phyloP scores from a whole-genome alignment of 2,888 invertebrate genomes.

The Epistrophe grossulariae region DNA sequence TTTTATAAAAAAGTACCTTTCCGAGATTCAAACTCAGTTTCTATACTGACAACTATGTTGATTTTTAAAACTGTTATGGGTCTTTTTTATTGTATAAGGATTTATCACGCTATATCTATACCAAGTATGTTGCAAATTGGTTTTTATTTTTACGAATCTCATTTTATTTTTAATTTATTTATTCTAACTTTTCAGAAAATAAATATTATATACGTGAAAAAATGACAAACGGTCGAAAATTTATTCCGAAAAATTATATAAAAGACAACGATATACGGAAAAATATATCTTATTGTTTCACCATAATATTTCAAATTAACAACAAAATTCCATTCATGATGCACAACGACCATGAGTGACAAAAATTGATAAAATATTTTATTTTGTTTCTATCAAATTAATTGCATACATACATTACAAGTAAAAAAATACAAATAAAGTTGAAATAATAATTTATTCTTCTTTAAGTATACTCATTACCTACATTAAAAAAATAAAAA shows the following conservation, averaged over 20 bases:
- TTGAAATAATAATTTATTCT: constrained; percentile 71
- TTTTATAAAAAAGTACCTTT: too few relatives aligned
- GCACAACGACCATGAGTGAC: constrained; percentile 70
- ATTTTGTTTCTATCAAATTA: constrained; percentile 50
- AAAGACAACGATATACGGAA: constrained; percentile 28
- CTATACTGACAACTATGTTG: too few relatives aligned
- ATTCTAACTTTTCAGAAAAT: constrained; percentile 28
- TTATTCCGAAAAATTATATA: constrained; percentile 21
- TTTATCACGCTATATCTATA: constrained; percentile 14
- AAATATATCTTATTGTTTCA: constrained; percentile 29
- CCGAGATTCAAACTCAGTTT: not conserved
- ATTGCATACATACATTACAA: constrained; percentile 39
- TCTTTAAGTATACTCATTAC: constrained; percentile 73
- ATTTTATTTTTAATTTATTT: constrained; percentile 53
- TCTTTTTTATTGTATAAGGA: not conserved
- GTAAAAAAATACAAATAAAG: constrained; percentile 46
- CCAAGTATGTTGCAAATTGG: not conserved
- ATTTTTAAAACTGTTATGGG: not conserved
- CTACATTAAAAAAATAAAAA: constrained; percentile 63
- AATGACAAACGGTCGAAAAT: constrained; percentile 13
- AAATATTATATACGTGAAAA: not conserved
- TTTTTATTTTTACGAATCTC: constrained; percentile 52
- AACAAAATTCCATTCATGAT: constrained; percentile 55
- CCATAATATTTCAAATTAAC: constrained; percentile 20
- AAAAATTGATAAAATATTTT: constrained; percentile 41